Evolutionary conservation across 1,140 invertebrate species (phyloP), one percentile per base, ranked within the genome.

Genomic region (Cotesia typhae): DNA sequence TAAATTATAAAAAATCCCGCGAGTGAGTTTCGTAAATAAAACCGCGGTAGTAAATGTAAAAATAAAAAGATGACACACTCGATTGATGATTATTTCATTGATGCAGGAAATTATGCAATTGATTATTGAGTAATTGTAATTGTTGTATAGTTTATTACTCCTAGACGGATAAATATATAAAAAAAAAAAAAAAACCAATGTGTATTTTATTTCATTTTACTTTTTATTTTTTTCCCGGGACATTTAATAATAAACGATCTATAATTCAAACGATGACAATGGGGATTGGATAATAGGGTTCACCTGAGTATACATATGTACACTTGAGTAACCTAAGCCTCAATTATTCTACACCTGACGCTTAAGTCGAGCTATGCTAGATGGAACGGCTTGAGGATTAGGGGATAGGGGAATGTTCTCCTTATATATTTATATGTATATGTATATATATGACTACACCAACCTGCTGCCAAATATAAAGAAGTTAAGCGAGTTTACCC

Each of bases 261-360:
- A 17, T 57, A 57, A 57, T 57, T 17, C 41, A 47, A 47, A 28
- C 28, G 6, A 47, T 20, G 20, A 10, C 17, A 10, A 60, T 60
- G 59, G 9, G 9, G 4, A 36, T 9, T 10, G 28, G 7, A 36
- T n/a, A 7, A n/a, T 20, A 51, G 5, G 64, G 47, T 66, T 52
- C 64, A 66, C 64, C 64, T 66, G 64, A 52, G 64, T 66, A 66
- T 66, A 66, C 47, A 52, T 37, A 47, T 47, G 47, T 37, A 52
- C 64, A 66, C 64, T 41, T 66, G 64, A 66, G 59, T 60, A 60
- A 60, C 59, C 59, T 36, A 60, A 66, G 61, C 20, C 12, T 66
- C 4, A 41, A 28, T 6, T 51, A 9, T 9, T 28, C 47, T 66
- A 41, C 47, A 53, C 64, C 64, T 66, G 64, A 53, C 64, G 53